Conservation (phyloP, 2,888 invertebrate species). For the Melanotus villosus region DNA sequence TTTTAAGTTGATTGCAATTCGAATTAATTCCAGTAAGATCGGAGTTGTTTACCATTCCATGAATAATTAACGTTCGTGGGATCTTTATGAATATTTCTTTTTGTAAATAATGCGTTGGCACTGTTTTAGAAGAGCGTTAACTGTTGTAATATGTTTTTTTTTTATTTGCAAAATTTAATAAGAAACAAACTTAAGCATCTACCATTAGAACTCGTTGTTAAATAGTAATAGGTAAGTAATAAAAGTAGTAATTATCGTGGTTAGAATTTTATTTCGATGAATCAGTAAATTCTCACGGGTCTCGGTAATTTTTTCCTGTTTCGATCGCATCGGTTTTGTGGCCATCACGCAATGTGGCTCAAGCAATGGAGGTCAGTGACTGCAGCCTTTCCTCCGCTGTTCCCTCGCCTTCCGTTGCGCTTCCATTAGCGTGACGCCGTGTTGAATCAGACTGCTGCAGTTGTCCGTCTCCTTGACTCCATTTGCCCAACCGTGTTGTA, state of each 20-base stretch:
- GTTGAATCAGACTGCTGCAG: conserved; percentile 57
- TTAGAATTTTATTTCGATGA: neutral
- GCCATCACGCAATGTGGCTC: conserved; percentile 61
- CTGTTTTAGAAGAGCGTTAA: no score
- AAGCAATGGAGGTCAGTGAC: conserved; percentile 64
- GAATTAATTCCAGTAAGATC: no score
- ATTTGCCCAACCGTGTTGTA: conserved; percentile 51
- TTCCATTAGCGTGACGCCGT: conserved; percentile 56
- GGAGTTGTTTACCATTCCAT: no score
- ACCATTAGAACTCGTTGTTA: no score
- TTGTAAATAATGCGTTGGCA: no score
- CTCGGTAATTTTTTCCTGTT: conserved; percentile 42
- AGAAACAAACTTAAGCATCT: no score
- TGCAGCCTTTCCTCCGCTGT: conserved; percentile 55
- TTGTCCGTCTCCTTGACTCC: conserved; percentile 57
- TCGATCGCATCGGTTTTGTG: conserved; percentile 42
- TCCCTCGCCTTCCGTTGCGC: conserved; percentile 50
- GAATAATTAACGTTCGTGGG: no score
- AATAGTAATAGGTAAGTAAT: neutral
- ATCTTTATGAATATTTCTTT: no score
- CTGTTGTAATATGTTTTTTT: no score
- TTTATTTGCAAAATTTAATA: no score
- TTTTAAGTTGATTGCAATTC: no score
- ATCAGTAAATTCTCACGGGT: conserved; percentile 38
- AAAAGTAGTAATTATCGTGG: neutral